Evolutionary conservation across 1,140 invertebrate genomes (phyloP), one percentile per base, ranked within the genome.

Genomic region (Nasonia giraulti): DNA sequence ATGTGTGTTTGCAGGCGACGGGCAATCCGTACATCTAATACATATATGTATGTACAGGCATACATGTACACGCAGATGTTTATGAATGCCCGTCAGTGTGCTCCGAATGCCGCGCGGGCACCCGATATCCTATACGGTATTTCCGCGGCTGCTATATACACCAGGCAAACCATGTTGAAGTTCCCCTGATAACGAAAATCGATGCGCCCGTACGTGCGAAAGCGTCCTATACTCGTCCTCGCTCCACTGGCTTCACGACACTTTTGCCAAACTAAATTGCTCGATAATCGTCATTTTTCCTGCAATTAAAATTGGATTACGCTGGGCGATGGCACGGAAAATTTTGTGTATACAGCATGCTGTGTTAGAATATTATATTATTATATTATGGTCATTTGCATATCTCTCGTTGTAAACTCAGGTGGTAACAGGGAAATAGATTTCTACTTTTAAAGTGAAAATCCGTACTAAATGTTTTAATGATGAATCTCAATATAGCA

Each of bases 151-250:
- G 73, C 73, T 23, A 44, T n/a, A 33, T 80, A 69, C 31, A 50
- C 17, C 12, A 31, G 62, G 40, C 17, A 12, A 69, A 80, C 78
- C 55, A 69, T 69, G 55, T 37, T 80, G 55, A 80, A 80, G 62
- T 80, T 62, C 62, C 17, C 37, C 17, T 10, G 78, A 80, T 80
- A 80, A 69, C 78, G 78, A 80, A 80, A 80, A 80, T 80, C 78
- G 62, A 80, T 80, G 73, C 31, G 31, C 33, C 27, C 10, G 73
- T 40, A 40, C 73, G 68, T 71, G 31, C 23, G 68, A 11, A 71
- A 27, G 23, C 68, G 68, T 23, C 68, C 27, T 31, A 37, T 37
- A n/a, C 55, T 71, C 23, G 68, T 71, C 6, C 68, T 71, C 68
- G 7, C 68, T 31, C 68, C 31, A 7, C 31, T 71, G 27, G 14